Base-by-base conservation (phyloP, 2,888 invertebrate species). In the Liodrosophila aerea region DNA sequence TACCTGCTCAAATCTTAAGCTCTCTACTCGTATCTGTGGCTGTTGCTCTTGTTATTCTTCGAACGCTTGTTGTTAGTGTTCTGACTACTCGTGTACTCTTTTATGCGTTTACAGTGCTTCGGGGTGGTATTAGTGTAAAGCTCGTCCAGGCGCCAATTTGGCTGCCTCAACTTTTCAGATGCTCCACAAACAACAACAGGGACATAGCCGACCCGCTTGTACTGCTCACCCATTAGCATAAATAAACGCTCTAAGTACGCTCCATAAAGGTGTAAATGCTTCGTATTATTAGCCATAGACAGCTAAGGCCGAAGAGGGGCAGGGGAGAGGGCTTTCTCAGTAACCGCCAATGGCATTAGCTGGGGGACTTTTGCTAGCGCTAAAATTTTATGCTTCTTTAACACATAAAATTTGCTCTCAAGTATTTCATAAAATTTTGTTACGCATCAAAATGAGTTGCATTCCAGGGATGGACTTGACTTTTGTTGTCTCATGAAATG, bases 211-310 rank as follows among this genome's bases (percentile, higher is more conserved):
- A n/a, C 37, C 43, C 34, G 51, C 61, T 52, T 52, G 44, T 63
- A 44, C 67, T 45, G 44, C 53, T 57, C 36, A 41, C 46, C 82
- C 78, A 86, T 86, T 86, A 87, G 87, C 87, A 86, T 86, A 87
- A 86, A 86, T 87, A 87, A 85, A 77, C 80, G 73, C 65, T 81
- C 76, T 78, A 76, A 84, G 81, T 81, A 72, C 73, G 66, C 70
- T 71, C 72, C 80, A 85, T 88, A 86, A 87, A 87, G 87, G 88
- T 87, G 88, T 82, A 86, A 87, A 86, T 87, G 85, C 75, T 67
- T 69, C 68, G 72, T 81, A 83, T 85, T 82, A 83, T 83, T 83
- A 85, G 83, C 84, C 72, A 47, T 8, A 50, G 57, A 51, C 46
- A 53, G 58, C 63, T 33, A 5, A 64, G 37, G 37, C 15, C 1